Percentiles rank a stretch among this genome's conserved stretches.
Evolutionary conservation across 2,888 invertebrate genomes (phyloP).

Genomic region (Philaethria dido): DNA sequence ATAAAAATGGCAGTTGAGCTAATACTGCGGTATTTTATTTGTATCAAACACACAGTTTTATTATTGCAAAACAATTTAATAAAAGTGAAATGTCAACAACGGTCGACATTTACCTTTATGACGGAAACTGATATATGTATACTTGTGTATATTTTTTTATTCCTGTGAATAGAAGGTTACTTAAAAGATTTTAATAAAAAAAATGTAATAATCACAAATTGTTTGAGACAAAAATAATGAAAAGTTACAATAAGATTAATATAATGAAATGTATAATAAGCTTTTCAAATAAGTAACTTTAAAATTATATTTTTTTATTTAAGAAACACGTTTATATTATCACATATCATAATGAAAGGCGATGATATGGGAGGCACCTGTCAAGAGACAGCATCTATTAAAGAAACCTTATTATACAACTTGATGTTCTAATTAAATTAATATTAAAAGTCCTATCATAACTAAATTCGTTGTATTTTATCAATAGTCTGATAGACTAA

Average conservation of each 20-base stretch:
- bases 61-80: neutral
- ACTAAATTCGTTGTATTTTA: neutral
- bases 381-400: neutral
- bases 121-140: too few relatives aligned
- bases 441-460: neutral
- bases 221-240: too few relatives aligned
- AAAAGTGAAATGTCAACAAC: constrained; percentile 1
- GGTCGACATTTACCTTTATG: neutral
- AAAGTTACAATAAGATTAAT: neutral
- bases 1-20: constrained; percentile 21
- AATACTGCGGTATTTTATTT: constrained; percentile 13
- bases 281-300: too few relatives aligned
- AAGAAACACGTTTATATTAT: neutral
- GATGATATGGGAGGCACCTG: neutral
- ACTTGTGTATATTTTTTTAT: too few relatives aligned
- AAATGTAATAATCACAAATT: too few relatives aligned
- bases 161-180: too few relatives aligned
- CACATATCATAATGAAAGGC: neutral
- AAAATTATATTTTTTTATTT: neutral
- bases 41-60: neutral
- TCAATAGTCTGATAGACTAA: neutral
- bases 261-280: neutral
- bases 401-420: constrained; percentile 14
- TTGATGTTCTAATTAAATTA: constrained; percentile 5
- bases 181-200: too few relatives aligned